A percentile compares a stretch with the other conserved stretches of the same genome.
These are phyloP conservation scores for Pachliopta kotzebuea DNA, from an alignment of 2,888 invertebrate genomes.

Conservation along the genomic window DNA sequence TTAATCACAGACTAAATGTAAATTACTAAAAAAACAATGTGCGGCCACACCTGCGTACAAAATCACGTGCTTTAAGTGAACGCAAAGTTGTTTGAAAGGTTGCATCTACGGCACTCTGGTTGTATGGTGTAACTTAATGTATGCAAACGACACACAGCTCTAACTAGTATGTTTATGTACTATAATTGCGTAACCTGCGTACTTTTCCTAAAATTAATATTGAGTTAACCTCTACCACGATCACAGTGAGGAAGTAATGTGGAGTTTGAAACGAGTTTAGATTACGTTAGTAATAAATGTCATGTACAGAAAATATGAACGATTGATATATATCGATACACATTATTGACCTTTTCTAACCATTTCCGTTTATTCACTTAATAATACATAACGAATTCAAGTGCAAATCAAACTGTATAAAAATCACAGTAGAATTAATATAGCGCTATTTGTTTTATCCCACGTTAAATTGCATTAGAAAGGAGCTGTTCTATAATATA, in stretches of 20 bases:
- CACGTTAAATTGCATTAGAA: too few species aligned
- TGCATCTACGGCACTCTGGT: conserved; percentile 39
- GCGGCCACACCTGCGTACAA: conserved; percentile 24
- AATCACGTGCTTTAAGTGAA: conserved; percentile 34
- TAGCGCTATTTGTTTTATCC: too few species aligned
- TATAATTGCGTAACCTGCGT: conserved; percentile 4
- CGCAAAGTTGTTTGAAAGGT: conserved; percentile 43
- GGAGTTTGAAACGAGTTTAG: conserved; percentile 15
- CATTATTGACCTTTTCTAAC: background rate
- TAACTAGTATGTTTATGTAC: background rate
- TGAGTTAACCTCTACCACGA: conserved; percentile 12
- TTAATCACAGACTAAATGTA: conserved; percentile 10
- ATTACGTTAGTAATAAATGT: conserved; percentile 21
- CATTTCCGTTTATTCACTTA: too few species aligned
- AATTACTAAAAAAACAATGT: conserved; percentile 21
- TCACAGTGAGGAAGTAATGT: conserved; percentile 25
- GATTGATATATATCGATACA: background rate
- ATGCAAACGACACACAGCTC: conserved; percentile 10
- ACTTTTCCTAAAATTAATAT: conserved; percentile 9
- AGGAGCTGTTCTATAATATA: too few species aligned
- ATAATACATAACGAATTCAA: too few species aligned
- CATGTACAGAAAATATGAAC: conserved; percentile 14
- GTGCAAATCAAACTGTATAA: background rate
- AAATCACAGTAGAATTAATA: too few species aligned
- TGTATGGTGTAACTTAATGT: conserved; percentile 10